Conservation (phyloP, 53 echinoderm and acorn worm species). For the Antedon mediterranea region DNA sequence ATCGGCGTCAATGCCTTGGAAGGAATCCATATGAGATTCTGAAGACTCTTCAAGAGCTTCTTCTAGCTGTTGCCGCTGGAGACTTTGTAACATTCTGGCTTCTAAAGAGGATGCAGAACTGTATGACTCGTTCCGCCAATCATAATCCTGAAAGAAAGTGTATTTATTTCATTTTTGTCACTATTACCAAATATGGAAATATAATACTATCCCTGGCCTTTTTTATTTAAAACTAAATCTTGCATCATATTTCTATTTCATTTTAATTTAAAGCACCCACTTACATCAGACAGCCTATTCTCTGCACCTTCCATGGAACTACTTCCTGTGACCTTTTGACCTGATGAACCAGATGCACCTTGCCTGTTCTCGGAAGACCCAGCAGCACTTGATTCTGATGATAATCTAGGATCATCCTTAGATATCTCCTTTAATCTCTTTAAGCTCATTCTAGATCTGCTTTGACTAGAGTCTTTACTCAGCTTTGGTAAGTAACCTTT, state of each 20-base stretch:
- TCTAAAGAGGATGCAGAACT: slow-evolving; percentile 88
- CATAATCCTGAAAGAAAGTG: slow-evolving; percentile 53
- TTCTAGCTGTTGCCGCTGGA: slow-evolving; percentile 76
- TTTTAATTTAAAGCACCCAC: slow-evolving; percentile 9
- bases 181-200: too few relatives aligned
- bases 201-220: too few relatives aligned
- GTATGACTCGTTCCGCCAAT: slow-evolving; percentile 85
- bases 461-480: background rate
- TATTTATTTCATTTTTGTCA: too few relatives aligned
- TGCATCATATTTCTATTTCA: too few relatives aligned
- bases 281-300: slow-evolving; percentile 48
- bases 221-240: too few relatives aligned
- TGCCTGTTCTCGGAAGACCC: background rate
- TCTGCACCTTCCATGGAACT: background rate
- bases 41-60: slow-evolving; percentile 62
- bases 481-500: background rate
- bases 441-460: slow-evolving; percentile 62
- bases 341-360: background rate
- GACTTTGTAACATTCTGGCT: slow-evolving; percentile 93
- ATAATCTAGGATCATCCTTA: slow-evolving; percentile 63
- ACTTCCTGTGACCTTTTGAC: background rate
- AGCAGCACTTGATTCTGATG: background rate
- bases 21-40: slow-evolving; percentile 19
- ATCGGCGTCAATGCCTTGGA: slow-evolving; percentile 86
- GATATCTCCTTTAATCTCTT: slow-evolving; percentile 82